Percentiles rank a stretch among this genome's conserved stretches.
Evolutionary conservation across 2,797 vertebrate species (phyloP).

Genomic region (Rhynchotus rufescens): DNA sequence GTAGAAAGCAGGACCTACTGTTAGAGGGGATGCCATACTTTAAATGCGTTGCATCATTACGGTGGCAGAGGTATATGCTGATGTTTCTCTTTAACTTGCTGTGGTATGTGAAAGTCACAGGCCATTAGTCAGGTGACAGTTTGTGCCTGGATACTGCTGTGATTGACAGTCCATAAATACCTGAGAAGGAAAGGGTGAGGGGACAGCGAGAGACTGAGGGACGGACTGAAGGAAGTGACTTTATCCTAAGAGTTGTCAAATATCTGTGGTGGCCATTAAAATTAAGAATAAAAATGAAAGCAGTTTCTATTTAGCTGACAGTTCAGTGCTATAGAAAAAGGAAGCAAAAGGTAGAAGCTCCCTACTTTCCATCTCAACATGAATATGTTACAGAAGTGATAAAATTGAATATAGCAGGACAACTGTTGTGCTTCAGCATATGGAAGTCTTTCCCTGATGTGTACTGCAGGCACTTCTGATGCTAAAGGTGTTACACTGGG

Average conservation of each 20-base stretch:
- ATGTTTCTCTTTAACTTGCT: background rate
- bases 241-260: background rate
- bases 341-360: background rate
- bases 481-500: background rate
- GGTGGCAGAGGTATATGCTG: background rate
- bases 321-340: background rate
- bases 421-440: background rate
- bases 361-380: background rate
- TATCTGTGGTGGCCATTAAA: background rate
- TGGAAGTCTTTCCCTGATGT: background rate
- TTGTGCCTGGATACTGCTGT: background rate
- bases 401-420: background rate
- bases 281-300: background rate
- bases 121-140: conserved; percentile 13
- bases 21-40: background rate
- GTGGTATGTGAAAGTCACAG: background rate
- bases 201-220: background rate
- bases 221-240: background rate
- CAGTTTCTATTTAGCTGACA: background rate
- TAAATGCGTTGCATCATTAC: background rate
- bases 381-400: background rate
- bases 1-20: background rate
- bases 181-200: background rate
- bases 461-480: background rate
- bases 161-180: conserved; percentile 35